Base-by-base conservation (phyloP, 2,888 invertebrate species). In the Ophion slaviceki region DNA sequence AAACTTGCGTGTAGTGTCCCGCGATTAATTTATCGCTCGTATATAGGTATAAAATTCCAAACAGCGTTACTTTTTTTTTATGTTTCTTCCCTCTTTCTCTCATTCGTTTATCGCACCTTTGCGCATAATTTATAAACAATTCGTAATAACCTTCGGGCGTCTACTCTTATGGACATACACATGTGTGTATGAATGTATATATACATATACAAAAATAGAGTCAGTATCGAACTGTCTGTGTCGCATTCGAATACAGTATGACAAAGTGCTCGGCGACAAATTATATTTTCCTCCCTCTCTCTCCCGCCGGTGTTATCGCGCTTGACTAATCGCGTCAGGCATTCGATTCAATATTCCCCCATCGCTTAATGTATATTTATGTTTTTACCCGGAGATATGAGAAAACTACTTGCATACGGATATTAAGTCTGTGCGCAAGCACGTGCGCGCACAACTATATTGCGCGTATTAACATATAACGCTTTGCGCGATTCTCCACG, bases 11-110 rank as follows among this genome's bases (percentile, higher is more conserved):
- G 83, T 71, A 67, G 77, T 68, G 70, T 80, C 80, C 70, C 72
- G 70, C 64, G 82, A 82, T 82, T 76, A 81, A 81, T 85, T 85
- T 85, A 85, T 85, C 66, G 82, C 85, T 80, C 76, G 64, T 75
- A 53, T 71, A 62, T 66, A 67, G 82, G n/a, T 71, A 85, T 85
- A 82, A 85, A 82, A 85, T 85, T 79, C 82, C 79, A 64, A 66
- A 40, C 36, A n/a, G 70, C 62, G 62, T 62, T 36, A 71, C 17
- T 45, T 77, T 62, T 74, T 66, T 74, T 32, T 47, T n/a, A 47
- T 45, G 7, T 80, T 59, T 71, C 53, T 28, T 59, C 61, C 61
- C 24, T 57, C 11, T 76, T 72, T 70, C 20, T 82, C 57, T 59
- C 57, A 57, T 82, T 74, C 53, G 64, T 66, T 71, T 79, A 40